Evolutionary conservation across 2,888 invertebrate species (phyloP), one percentile per base, ranked within the genome.

Genomic region (Conistra vaccinii): DNA sequence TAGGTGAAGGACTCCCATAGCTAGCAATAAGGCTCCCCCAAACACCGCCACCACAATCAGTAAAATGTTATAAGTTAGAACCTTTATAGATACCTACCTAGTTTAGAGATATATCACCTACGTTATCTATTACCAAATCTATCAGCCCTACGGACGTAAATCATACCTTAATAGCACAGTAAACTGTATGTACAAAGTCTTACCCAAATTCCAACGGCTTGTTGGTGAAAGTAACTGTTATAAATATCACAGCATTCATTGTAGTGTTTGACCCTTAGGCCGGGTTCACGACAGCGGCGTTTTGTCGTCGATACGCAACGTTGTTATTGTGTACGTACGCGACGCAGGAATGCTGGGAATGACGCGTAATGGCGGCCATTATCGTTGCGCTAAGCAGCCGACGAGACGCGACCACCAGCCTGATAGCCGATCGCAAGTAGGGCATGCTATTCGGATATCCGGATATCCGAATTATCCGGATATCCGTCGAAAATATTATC

Each of bases 341-440:
- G 84, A 80, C 84, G 73, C 73, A 74, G 90, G 92, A 90, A 92
- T 92, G 90, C 80, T 76, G 83, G 88, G 90, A 88, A 91, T 91
- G 89, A 85, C 86, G 81, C 84, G 88, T 92, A 91, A 92, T 92
- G 88, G 87, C 87, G 35, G 87, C 87, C 89, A 91, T 92, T 91
- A 92, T 89, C 89, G 88, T 86, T 84, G 90, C 85, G 88, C 87
- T 91, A 89, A 91, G 88, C 91, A 89, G 88, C 83, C 87, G 85
- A 89, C 90, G 85, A 87, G 90, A 87, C 87, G 86, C 89, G 89
- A 88, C 89, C 90, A 88, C 91, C 89, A 87, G 74, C 86, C 85
- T 84, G 88, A 88, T 88, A 86, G 79, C 80, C 75, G 68, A 83
- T 86, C 73, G 70, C 82, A 42, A 76, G 81, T 82, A n/a, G n/a